Evolutionary conservation across 2,797 vertebrate species (phyloP).

Genomic region (Liparis tanakae): DNA sequence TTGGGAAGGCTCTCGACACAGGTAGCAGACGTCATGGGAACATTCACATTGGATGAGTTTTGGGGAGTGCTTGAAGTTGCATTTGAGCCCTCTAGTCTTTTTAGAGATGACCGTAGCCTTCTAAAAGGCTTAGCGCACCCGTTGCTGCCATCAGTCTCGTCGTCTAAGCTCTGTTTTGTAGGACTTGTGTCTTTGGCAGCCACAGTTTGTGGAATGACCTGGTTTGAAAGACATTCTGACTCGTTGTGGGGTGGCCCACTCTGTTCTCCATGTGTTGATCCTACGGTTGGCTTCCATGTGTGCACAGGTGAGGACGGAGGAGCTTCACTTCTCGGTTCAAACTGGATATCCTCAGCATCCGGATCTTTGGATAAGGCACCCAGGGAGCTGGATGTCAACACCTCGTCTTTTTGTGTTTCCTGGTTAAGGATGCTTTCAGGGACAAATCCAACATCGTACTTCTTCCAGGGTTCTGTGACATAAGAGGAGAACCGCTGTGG

Average conservation of each 20-base stretch:
- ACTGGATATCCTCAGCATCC: constrained; percentile 13
- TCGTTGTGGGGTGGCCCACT: constrained; percentile 25
- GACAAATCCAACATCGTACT: constrained; percentile 82
- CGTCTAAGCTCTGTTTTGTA: constrained; percentile 44
- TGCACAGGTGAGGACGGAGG: constrained; percentile 19
- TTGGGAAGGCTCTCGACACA: constrained; percentile 48
- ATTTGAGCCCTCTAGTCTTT: constrained; percentile 45
- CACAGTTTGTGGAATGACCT: constrained; percentile 18
- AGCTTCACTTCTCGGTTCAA: constrained; percentile 52
- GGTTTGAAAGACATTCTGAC: constrained; percentile 28
- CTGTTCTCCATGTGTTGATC: constrained; percentile 32
- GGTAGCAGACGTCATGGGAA: constrained; percentile 16
- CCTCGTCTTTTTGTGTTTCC: constrained; percentile 74
- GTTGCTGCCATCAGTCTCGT: constrained; percentile 30
- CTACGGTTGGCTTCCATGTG: constrained; percentile 33
- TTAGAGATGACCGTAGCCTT: constrained; percentile 58
- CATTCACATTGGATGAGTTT: constrained; percentile 25
- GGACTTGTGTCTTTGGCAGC: constrained; percentile 36
- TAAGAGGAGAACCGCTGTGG: constrained; percentile 92
- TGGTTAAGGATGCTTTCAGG: constrained; percentile 79
- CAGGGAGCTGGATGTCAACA: constrained; percentile 25
- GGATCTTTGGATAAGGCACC: constrained; percentile 35
- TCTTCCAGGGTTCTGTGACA: constrained; percentile 86
- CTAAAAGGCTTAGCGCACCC: constrained; percentile 33
- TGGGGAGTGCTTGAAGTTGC: constrained; percentile 28